Evolutionary conservation across 2,797 vertebrate genomes (phyloP).

Genomic region (Centropyge bicolor): DNA sequence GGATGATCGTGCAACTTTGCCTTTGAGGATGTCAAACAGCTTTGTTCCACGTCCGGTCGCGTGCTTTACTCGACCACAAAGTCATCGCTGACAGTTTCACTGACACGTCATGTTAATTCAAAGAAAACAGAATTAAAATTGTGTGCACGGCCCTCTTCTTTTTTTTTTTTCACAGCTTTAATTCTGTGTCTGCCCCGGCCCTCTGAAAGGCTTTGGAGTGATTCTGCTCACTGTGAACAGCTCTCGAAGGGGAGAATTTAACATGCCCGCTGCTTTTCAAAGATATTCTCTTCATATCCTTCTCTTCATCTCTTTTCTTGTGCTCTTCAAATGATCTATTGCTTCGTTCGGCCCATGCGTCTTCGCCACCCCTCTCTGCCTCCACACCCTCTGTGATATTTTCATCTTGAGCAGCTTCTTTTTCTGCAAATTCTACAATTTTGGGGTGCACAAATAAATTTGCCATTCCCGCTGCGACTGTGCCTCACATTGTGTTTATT

Average conservation of each 20-base stretch:
- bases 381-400: background rate
- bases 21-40: background rate
- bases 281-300: constrained; percentile 19
- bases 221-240: constrained; percentile 54
- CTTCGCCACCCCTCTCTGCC: background rate
- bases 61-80: background rate
- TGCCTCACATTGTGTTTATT: background rate
- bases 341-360: background rate
- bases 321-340: constrained; percentile 27
- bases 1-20: background rate
- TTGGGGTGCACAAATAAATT: too few species aligned
- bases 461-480: too few species aligned
- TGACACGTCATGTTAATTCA: constrained; percentile 29
- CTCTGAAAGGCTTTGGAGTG: constrained; percentile 10
- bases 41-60: background rate
- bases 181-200: background rate
- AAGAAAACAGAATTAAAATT: constrained; percentile 47
- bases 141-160: constrained; percentile 13
- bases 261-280: constrained; percentile 48
- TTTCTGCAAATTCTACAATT: too few species aligned
- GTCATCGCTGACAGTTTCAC: too few species aligned
- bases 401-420: too few species aligned
- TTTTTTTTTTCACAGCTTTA: background rate
- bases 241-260: constrained; percentile 43
- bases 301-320: constrained; percentile 12